Evolutionary conservation across 2,113 vertebrate genomes (phyloP), one percentile per base, ranked within the genome.

Genomic region (Lasiurus cinereus): DNA sequence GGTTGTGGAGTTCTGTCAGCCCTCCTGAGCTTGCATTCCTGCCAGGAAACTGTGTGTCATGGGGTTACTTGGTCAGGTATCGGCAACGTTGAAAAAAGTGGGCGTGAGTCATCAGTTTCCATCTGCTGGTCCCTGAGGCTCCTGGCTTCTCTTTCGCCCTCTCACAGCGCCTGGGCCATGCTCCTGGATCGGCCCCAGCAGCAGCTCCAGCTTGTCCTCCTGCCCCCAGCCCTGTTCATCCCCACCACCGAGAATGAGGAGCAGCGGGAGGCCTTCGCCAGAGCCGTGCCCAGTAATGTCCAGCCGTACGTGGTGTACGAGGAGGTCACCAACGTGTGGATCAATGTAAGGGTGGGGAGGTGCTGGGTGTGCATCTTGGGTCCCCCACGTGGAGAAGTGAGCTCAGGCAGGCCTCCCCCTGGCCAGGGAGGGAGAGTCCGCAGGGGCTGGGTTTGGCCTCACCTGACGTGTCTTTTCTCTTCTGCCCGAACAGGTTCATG

Each of bases 291-390:
- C 83, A 98, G 96, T 93, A 97, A 98, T 3, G 96, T 98, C 72
- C 99, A 99, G 97, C 99, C 99, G 0, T 98, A 99, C 80, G 96
- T 99, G 36, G 98, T 99, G 91, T 99, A 99, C 5, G 99, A 99
- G 97, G 99, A 99, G 97, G 98, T 98, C 97, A 99, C 99, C 0
- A 98, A 99, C 7, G 98, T 99, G 97, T 99, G 99, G 99, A 99
- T 99, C 97, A 99, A 99, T 24, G 99, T 99, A 98, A 98, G 98
- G 18, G 70, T 8, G 0, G 6, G n/a, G 18, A 11, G 6, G 7
- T 14, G 11, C 50, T 7, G 19, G 59, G 29, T 19, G 18, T 31
- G 66, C 6, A 1, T 0, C 54, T 3, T 0, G 1, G 54, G 46
- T 69, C 18, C 39, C 7, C 56, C 4, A 2, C 0, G 0, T n/a